Evolutionary conservation across 2,113 vertebrate species (phyloP), one percentile per base, ranked within the genome.

Genomic region (Coptodon bakossiorum): DNA sequence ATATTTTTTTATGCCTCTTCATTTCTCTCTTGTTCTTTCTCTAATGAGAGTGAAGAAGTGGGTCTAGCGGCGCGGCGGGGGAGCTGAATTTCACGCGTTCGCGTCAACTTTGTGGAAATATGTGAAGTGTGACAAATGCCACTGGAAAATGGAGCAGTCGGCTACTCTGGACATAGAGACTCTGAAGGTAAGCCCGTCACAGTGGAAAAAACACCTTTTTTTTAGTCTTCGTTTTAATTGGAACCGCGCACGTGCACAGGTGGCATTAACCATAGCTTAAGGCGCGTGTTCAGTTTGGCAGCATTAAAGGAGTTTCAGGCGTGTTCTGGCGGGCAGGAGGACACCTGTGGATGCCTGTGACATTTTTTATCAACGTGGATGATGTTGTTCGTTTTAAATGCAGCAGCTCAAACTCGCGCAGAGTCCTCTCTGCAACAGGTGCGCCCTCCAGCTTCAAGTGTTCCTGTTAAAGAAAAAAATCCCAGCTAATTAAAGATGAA

Each of bases 81-180:
- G 11, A 34, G 45, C 45, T 19, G 53, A 14, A 48, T 71, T 40
- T 80, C 50, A 86, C 43, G n/a, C 73, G 10, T 53, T 63, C 10
- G 56, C 57, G 13, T 38, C 16, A 93, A 95, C 90, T 93, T 94
- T 85, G 76, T 86, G 93, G 87, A 90, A 94, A 94, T 91, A 94
- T 94, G 94, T 94, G 61, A 80, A 94, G 17, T 54, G 84, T 48
- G 86, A 82, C 66, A 22, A n/a, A 89, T 84, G 81, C 89, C 34
- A 63, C 12, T 76, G 78, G 76, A 94, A 93, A 89, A 96, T 96
- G 95, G 94, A 95, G 81, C 92, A 93, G 88, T 92, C 95, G 59
- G 90, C 94, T 7, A 94, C 94, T 80, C 91, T 96, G 19, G 92
- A 94, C 68, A 90, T 95, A 79, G 95, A 95, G 88, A 90, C 94